These are phyloP conservation scores for Nomada ferruginata DNA, from an alignment of 2,888 invertebrate genomes.

Conservation along the genomic window DNA sequence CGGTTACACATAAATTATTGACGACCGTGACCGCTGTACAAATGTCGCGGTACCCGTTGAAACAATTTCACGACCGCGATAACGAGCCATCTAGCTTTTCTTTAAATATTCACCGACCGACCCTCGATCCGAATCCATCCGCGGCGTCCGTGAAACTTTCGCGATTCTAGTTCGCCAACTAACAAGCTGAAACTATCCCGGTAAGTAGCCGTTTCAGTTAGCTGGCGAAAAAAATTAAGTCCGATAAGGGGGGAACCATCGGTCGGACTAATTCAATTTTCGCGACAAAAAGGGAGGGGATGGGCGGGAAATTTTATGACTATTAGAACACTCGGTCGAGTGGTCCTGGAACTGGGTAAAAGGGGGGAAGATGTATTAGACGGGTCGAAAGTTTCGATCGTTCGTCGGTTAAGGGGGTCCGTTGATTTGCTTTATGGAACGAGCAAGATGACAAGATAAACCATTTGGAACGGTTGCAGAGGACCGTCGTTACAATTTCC, in stretches of 20 bases:
- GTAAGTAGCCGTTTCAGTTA: slow-evolving; percentile 31
- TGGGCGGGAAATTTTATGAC: slow-evolving; percentile 10
- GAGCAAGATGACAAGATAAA: neutral
- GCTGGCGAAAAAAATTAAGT: neutral
- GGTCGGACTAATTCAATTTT: slow-evolving; percentile 23
- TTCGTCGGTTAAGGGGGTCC: neutral
- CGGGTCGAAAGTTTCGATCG: neutral
- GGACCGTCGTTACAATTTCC: too few relatives aligned
- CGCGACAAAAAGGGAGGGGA: neutral
- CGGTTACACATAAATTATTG: slow-evolving; percentile 66
- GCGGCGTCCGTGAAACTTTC: slow-evolving; percentile 15
- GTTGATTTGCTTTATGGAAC: neutral
- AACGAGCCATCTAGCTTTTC: slow-evolving; percentile 10
- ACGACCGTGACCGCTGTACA: slow-evolving; percentile 59
- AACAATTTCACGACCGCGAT: neutral
- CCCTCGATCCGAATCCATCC: neutral
- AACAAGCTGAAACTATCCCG: slow-evolving; percentile 34
- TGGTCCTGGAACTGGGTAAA: neutral
- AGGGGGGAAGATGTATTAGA: neutral
- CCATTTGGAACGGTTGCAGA: neutral
- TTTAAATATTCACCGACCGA: slow-evolving; percentile 31
- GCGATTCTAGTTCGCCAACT: slow-evolving; percentile 23
- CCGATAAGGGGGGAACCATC: neutral
- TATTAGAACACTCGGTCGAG: neutral
- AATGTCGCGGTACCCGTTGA: slow-evolving; percentile 3